Evolutionary conservation across 2,888 invertebrate species (phyloP).

Genomic region (Syrphus vitripennis): DNA sequence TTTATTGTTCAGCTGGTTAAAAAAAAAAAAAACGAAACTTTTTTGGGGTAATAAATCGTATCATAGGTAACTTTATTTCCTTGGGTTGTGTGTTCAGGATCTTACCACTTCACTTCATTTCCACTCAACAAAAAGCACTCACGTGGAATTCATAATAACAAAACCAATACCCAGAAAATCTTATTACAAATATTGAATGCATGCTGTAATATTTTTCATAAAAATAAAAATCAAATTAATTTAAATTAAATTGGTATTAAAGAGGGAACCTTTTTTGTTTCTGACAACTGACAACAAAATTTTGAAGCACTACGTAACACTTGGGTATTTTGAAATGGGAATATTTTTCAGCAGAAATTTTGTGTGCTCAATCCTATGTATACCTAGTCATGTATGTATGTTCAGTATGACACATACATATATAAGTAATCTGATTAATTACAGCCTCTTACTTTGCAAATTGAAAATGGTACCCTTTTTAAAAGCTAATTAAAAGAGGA

Average conservation of each 20-base stretch:
- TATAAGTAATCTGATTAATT: not conserved
- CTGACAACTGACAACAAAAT: not conserved
- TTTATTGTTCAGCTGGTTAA: not conserved
- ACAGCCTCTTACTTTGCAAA: not conserved
- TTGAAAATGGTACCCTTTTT: not conserved
- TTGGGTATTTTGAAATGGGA: too few relatives aligned
- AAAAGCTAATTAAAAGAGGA: not conserved
- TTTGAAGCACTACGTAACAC: not conserved
- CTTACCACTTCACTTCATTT: not conserved
- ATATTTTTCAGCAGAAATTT: too few relatives aligned
- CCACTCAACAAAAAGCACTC: not conserved
- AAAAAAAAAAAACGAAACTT: not conserved
- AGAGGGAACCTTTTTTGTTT: not conserved
- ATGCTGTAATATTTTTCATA: not conserved
- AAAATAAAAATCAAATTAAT: not conserved
- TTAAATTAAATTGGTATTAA: not conserved
- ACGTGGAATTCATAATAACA: not conserved
- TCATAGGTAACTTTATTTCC: not conserved
- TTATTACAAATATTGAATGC: not conserved
- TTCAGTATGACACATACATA: not conserved
- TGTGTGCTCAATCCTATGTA: too few relatives aligned
- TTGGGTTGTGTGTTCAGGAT: not conserved
- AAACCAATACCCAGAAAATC: not conserved
- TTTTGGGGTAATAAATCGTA: not conserved
- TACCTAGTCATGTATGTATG: too few relatives aligned